Evolutionary conservation across 2,797 vertebrate genomes (phyloP), one percentile per base, ranked within the genome.

Genomic region (Artibeus jamaicensis): DNA sequence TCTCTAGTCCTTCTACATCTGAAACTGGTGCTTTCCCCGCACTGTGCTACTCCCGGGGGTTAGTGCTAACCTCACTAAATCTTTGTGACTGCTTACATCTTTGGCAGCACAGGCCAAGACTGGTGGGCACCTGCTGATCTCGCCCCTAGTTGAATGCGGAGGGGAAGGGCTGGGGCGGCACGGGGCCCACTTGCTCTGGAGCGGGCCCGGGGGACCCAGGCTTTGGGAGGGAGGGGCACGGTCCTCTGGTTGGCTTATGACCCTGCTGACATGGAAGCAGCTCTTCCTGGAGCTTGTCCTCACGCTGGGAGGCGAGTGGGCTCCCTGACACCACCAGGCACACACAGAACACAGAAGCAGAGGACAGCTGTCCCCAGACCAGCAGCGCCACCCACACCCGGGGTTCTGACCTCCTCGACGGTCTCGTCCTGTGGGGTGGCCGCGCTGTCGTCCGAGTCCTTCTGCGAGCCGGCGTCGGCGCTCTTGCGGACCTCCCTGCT

Each of bases 381-480:
- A 85, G 26, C 16, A n/a, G 3, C 65, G 4, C 42, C 6, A 21
- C 42, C 37, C 42, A 15, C 18, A 32, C 2, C 16, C 4, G 3
- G 22, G 42, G 44, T 19, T 15, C 99, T 93, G 39, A 99, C 99
- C 99, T 99, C 99, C 97, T 99, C 99, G 15, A 99, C 97, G 0
- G 99, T 99, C 98, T 99, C 99, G 42, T 99, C 99, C 91, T 99
- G 99, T 0, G 99, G 99, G 0, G 99, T 99, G 0, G 99, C 99
- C 0, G 99, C 99, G 0, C 99, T 99, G 97, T 99, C 99, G 4
- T 99, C 99, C 0, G 99, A 99, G 98, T 99, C 99, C 97, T 99
- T 99, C 98, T 99, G 99, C 0, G 99, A 99, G 76, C 99, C 99
- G 0, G 99, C 98, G 7, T 99, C 99, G 0, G 99, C 98, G 2